Percentiles rank a stretch among this genome's conserved stretches.
Conservation (phyloP, 2,888 invertebrate genomes). For the Caenorhabditis zanzibari region DNA sequence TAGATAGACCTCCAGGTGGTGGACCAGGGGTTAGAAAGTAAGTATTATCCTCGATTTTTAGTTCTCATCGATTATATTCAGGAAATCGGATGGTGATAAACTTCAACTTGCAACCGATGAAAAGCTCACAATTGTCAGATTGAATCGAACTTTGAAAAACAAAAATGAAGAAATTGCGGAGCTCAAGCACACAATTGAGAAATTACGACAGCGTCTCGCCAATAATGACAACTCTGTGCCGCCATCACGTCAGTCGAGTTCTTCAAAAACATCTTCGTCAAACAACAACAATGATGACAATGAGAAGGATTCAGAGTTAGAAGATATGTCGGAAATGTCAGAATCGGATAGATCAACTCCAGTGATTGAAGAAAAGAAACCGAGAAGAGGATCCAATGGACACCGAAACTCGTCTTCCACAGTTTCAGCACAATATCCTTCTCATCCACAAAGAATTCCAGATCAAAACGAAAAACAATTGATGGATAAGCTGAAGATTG, state of each 20-base stretch:
- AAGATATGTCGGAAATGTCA: slow-evolving; percentile 49
- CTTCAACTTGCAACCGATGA: slow-evolving; percentile 65
- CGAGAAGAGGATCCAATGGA: slow-evolving; percentile 24
- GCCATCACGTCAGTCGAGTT: slow-evolving; percentile 35
- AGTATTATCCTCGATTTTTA: neutral
- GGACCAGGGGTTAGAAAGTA: slow-evolving; percentile 38
- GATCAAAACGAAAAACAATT: slow-evolving; percentile 52
- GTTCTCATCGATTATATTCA: neutral
- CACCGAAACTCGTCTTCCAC: neutral
- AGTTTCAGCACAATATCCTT: neutral
- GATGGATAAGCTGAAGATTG: slow-evolving; percentile 52
- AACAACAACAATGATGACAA: slow-evolving; percentile 53
- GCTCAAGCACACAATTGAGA: slow-evolving; percentile 70
- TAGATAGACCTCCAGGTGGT: slow-evolving; percentile 40
- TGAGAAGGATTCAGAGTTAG: slow-evolving; percentile 34
- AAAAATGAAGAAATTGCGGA: slow-evolving; percentile 69
- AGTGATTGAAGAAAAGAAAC: slow-evolving; percentile 29
- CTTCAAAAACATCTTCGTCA: slow-evolving; percentile 39
- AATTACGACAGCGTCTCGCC: slow-evolving; percentile 39
- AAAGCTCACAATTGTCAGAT: slow-evolving; percentile 73
- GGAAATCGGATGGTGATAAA: slow-evolving; percentile 46
- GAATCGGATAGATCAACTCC: slow-evolving; percentile 51
- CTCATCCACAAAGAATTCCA: slow-evolving; percentile 6
- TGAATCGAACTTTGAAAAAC: slow-evolving; percentile 73
- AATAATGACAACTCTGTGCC: slow-evolving; percentile 23